Conservation (phyloP, 1,140 invertebrate species). For the Drosophila lowei region DNA sequence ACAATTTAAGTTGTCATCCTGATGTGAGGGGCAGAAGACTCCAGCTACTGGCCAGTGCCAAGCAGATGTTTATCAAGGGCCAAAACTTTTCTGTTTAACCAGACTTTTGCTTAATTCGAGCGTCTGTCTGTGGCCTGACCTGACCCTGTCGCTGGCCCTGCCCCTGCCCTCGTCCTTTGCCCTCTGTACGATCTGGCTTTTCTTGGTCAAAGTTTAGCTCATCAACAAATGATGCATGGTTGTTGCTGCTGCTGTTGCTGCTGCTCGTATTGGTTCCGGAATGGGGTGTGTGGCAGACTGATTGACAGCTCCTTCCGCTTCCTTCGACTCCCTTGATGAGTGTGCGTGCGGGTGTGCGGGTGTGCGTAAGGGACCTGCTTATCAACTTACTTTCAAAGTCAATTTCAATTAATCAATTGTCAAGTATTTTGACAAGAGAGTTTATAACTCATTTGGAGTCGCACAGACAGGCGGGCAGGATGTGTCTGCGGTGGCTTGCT, state of each 20-base stretch:
- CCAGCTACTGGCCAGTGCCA: slow-evolving; percentile 6
- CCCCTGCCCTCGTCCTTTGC: background rate
- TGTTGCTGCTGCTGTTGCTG: background rate
- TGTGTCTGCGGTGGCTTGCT: slow-evolving; percentile 12
- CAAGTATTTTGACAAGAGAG: slow-evolving; percentile 76
- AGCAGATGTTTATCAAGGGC: slow-evolving; percentile 48
- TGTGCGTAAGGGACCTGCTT: slow-evolving; percentile 39
- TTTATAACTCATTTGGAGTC: slow-evolving; percentile 66
- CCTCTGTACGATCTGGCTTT: slow-evolving; percentile 56
- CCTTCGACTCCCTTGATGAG: background rate
- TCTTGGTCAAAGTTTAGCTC: slow-evolving; percentile 62
- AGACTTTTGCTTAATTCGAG: slow-evolving; percentile 70
- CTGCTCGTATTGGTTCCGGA: too few relatives aligned
- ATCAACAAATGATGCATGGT: slow-evolving; percentile 71
- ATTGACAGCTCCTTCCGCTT: slow-evolving; percentile 45
- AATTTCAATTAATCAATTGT: slow-evolving; percentile 80
- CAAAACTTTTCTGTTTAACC: slow-evolving; percentile 74
- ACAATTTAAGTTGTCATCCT: slow-evolving; percentile 79
- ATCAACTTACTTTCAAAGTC: slow-evolving; percentile 68
- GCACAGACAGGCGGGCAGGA: slow-evolving; percentile 8
- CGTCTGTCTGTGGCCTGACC: slow-evolving; percentile 23
- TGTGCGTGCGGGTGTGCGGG: slow-evolving; percentile 32
- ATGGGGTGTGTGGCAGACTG: background rate
- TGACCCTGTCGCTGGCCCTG: background rate
- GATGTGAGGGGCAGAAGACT: slow-evolving; percentile 33